Conservation (phyloP, 2,113 vertebrate species). For the Perca fluviatilis region DNA sequence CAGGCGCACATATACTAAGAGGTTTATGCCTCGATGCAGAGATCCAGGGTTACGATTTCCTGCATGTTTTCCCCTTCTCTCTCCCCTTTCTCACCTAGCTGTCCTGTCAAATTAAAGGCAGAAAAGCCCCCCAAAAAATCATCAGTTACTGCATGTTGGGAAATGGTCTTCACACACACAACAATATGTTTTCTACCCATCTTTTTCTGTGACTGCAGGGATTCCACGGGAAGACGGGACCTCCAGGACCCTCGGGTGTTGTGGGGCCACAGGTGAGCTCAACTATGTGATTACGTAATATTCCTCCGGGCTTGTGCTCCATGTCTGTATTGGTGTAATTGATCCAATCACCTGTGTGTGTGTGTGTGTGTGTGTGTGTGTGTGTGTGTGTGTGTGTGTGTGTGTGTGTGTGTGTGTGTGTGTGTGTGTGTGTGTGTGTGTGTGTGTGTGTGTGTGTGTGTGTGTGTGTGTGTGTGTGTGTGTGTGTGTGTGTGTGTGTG, state of each 20-base stretch:
- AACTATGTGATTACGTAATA: neutral
- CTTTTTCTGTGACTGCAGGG: slow-evolving; percentile 84
- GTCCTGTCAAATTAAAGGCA: too few relatives aligned
- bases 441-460: neutral
- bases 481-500: too few relatives aligned
- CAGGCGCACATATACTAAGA: too few relatives aligned
- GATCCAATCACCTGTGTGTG: neutral
- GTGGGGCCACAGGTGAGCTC: slow-evolving; percentile 95
- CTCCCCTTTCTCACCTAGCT: too few relatives aligned
- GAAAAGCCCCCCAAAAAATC: neutral
- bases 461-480: too few relatives aligned
- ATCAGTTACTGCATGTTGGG: neutral
- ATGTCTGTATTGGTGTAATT: neutral
- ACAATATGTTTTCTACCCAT: neutral
- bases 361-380: neutral
- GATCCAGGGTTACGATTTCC: too few relatives aligned
- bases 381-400: too few relatives aligned
- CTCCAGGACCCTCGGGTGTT: slow-evolving; percentile 94
- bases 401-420: neutral
- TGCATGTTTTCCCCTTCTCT: too few relatives aligned
- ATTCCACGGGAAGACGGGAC: slow-evolving; percentile 98
- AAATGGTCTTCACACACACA: neutral
- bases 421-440: neutral
- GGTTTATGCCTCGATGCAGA: too few relatives aligned
- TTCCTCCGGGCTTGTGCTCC: neutral